phyloP scores from a whole-genome alignment of 35 echinoderm and acorn worm genomes.

The Chiridota heheva region DNA sequence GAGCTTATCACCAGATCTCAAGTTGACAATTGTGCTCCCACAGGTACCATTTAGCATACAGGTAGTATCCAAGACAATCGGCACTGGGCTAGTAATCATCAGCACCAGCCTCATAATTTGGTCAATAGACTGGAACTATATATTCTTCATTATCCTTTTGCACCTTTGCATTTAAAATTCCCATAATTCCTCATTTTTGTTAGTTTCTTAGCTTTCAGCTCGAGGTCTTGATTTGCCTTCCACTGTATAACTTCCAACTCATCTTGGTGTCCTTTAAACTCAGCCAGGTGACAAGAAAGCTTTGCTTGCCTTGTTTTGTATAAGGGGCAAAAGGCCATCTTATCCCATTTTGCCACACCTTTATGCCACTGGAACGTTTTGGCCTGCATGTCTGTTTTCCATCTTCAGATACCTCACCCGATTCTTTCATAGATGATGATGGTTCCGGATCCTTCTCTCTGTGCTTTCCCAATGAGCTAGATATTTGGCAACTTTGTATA shows the following conservation, averaged over 20 bases:
- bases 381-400: not conserved
- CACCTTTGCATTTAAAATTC: conserved; percentile 70
- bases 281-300: conserved; percentile 44
- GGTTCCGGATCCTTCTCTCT: not conserved
- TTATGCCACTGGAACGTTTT: not conserved
- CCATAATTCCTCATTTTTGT: conserved; percentile 75
- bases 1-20: conserved; percentile 1
- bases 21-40: conserved; percentile 74
- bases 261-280: conserved; percentile 42
- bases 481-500: not conserved
- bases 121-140: conserved; percentile 76
- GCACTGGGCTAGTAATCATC: conserved; percentile 72
- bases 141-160: conserved; percentile 34
- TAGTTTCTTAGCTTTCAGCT: conserved; percentile 55
- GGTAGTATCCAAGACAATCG: conserved; percentile 71
- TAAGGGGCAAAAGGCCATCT: conserved; percentile 64
- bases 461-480: not conserved
- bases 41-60: conserved; percentile 65
- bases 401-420: not conserved
- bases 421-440: not conserved
- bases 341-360: conserved; percentile 47
- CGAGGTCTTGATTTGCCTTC: conserved; percentile 50
- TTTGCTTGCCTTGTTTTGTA: conserved; percentile 32
- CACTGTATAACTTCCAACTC: conserved; percentile 56
- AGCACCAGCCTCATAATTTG: conserved; percentile 61